These are phyloP conservation scores for Plebejus anna DNA, from an alignment of 2,888 invertebrate genomes.

Conservation along the genomic window DNA sequence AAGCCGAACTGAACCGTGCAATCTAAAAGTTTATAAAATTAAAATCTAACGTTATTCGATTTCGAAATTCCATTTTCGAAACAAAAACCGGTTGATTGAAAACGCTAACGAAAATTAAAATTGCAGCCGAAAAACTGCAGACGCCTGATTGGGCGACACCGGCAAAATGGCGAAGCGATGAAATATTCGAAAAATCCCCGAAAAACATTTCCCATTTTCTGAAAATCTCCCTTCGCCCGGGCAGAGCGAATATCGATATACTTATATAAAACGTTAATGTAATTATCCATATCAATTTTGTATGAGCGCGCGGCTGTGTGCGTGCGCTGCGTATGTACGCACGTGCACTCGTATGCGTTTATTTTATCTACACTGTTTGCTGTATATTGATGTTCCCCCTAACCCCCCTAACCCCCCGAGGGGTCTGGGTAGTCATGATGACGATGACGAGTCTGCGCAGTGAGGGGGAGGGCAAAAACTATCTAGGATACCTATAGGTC, in stretches of 20 bases:
- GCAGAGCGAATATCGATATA: slow-evolving; percentile 39
- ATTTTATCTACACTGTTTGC: slow-evolving; percentile 68
- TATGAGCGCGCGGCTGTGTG: slow-evolving; percentile 51
- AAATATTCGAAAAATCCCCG: slow-evolving; percentile 49
- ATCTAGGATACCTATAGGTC: slow-evolving; percentile 46
- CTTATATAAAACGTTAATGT: slow-evolving; percentile 59
- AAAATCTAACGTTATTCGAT: slow-evolving; percentile 21
- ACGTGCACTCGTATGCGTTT: slow-evolving; percentile 49
- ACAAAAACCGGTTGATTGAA: slow-evolving; percentile 30
- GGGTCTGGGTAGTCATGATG: slow-evolving; percentile 56
- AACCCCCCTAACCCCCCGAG: slow-evolving; percentile 37
- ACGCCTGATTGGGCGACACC: slow-evolving; percentile 39
- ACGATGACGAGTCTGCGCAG: slow-evolving; percentile 71
- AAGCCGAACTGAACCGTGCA: not conserved
- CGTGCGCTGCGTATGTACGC: slow-evolving; percentile 42
- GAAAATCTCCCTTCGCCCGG: slow-evolving; percentile 39
- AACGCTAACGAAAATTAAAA: slow-evolving; percentile 28
- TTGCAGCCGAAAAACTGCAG: slow-evolving; percentile 32
- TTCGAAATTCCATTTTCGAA: slow-evolving; percentile 20
- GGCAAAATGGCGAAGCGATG: slow-evolving; percentile 45
- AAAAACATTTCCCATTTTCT: slow-evolving; percentile 56
- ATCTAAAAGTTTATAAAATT: slow-evolving; percentile 13
- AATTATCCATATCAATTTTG: slow-evolving; percentile 72
- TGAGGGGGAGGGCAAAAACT: slow-evolving; percentile 56
- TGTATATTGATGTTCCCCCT: slow-evolving; percentile 60